Conservation (phyloP, 2,113 vertebrate species). For the Mesembrinibis cayennensis region DNA sequence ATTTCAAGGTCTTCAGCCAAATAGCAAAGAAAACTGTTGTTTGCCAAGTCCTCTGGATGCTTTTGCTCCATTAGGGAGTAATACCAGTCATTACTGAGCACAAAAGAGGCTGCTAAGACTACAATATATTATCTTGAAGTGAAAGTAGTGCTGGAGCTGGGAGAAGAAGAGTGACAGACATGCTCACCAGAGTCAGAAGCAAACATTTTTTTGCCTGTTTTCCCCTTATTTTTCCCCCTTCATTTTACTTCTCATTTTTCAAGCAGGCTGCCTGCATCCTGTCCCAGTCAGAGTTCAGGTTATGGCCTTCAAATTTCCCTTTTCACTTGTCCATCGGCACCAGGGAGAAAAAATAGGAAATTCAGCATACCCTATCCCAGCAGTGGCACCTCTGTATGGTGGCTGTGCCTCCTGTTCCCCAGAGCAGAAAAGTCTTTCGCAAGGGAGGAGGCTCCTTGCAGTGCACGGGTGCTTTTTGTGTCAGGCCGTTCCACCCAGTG, state of each 20-base stretch:
- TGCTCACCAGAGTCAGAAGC: not conserved
- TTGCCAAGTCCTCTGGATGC: not conserved
- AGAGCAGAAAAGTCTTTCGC: not conserved
- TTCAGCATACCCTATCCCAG: not conserved
- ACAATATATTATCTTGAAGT: not conserved
- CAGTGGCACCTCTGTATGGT: not conserved
- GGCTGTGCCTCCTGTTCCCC: not conserved
- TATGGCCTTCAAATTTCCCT: not conserved
- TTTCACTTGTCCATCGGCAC: not conserved
- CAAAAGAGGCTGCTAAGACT: not conserved
- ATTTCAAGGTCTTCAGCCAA: slow-evolving; percentile 39
- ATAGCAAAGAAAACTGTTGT: not conserved
- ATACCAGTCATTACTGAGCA: not conserved
- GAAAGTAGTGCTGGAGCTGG: not conserved
- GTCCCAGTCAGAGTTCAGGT: not conserved
- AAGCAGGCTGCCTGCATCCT: not conserved
- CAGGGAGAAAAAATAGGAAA: not conserved
- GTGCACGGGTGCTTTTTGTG: not conserved
- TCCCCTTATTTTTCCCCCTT: not conserved
- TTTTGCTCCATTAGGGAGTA: not conserved
- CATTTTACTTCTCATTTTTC: not conserved
- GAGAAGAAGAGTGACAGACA: not conserved
- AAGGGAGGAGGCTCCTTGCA: not conserved
- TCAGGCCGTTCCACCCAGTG: not conserved
- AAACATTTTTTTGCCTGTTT: not conserved